A percentile compares a stretch with the other conserved stretches of the same genome.
phyloP scores from a whole-genome alignment of 2,888 invertebrate species.

The Arrhopalites spinosus region DNA sequence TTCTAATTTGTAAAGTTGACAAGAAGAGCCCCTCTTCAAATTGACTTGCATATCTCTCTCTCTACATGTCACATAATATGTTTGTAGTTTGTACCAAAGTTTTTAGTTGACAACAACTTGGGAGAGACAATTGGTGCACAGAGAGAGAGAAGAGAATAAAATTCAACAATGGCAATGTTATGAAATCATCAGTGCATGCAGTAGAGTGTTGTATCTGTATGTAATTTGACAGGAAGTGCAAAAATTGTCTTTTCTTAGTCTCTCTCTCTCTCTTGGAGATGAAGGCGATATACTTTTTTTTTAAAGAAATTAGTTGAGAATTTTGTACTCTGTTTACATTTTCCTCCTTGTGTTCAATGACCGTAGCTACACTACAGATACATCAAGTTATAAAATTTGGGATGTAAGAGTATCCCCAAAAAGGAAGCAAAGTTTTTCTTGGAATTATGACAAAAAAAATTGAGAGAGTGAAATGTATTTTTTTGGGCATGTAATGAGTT shows the following conservation, averaged over 20 bases:
- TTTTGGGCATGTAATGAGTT: too few relatives aligned
- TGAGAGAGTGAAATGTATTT: too few relatives aligned
- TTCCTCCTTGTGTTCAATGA: background rate
- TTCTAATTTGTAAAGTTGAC: conserved; percentile 17
- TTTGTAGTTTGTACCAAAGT: too few relatives aligned
- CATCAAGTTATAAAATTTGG: background rate
- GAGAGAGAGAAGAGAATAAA: too few relatives aligned
- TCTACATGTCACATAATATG: background rate
- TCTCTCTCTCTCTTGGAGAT: background rate
- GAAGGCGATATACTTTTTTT: background rate
- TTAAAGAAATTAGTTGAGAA: too few relatives aligned
- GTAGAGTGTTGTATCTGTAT: too few relatives aligned
- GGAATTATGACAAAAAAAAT: too few relatives aligned
- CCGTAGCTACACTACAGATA: background rate
- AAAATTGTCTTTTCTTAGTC: background rate
- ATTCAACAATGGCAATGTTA: background rate
- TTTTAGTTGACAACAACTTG: too few relatives aligned
- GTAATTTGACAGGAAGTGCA: conserved; percentile 1
- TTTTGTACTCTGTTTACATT: background rate
- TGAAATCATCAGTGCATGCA: background rate
- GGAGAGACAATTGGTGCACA: background rate
- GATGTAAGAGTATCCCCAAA: background rate
- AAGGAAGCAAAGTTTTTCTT: background rate
- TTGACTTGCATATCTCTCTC: background rate
- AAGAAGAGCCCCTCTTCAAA: background rate